Conservation (phyloP, 35 echinoderm and acorn worm species). For the Heliocidaris tuberculata region DNA sequence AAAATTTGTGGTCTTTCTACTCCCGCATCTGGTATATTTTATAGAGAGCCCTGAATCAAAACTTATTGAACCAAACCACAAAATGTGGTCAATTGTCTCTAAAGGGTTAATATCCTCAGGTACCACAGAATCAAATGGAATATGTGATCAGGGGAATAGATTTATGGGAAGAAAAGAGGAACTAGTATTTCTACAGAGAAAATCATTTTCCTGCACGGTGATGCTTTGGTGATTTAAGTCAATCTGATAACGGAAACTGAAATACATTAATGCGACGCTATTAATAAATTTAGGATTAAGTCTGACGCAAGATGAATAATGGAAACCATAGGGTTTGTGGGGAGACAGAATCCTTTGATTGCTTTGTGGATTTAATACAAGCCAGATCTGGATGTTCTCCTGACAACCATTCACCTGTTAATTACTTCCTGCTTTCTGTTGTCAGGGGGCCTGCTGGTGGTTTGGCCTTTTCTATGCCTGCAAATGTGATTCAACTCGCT, state of each 20-base stretch:
- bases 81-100: too few species aligned
- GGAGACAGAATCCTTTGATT: neutral
- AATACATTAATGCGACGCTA: neutral
- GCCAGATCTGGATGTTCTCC: neutral
- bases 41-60: too few species aligned
- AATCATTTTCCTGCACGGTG: too few species aligned
- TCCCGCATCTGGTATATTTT: too few species aligned
- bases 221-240: too few species aligned
- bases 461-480: neutral
- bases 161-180: too few species aligned
- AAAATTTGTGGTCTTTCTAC: too few species aligned
- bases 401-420: conserved; percentile 1
- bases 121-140: too few species aligned
- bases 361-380: neutral
- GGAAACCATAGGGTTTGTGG: neutral
- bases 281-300: neutral
- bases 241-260: neutral
- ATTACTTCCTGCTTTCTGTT: neutral
- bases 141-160: too few species aligned
- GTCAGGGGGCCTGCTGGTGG: neutral
- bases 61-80: too few species aligned
- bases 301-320: neutral
- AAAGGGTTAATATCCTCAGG: too few species aligned
- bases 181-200: too few species aligned
- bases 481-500: neutral